A percentile compares a stretch with the other conserved stretches of the same genome.
phyloP scores from a whole-genome alignment of 2,888 invertebrate genomes.

The Tineola bisselliella region DNA sequence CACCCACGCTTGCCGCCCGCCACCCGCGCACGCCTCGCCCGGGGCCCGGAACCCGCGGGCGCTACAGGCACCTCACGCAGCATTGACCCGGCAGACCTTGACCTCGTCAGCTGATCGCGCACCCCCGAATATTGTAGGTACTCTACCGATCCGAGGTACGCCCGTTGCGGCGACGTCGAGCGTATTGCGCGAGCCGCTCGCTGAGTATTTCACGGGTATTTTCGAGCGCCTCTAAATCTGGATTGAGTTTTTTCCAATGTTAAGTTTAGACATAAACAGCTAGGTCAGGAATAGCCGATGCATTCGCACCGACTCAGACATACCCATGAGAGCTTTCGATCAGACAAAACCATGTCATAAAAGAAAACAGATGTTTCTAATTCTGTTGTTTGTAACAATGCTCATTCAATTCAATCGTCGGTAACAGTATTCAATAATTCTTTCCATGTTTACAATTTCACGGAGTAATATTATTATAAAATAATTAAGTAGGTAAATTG shows the following conservation, averaged over 20 bases:
- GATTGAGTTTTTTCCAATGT: conserved; percentile 35
- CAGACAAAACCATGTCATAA: too few relatives aligned
- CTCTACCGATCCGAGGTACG: conserved; percentile 2
- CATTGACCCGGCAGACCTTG: conserved; percentile 62
- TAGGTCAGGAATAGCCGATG: conserved; percentile 51
- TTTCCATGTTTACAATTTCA: too few relatives aligned
- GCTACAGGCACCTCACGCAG: conserved; percentile 21
- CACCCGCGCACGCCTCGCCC: conserved; percentile 31
- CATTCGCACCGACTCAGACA: background rate
- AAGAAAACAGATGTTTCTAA: too few relatives aligned
- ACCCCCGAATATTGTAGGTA: background rate
- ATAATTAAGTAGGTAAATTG: too few relatives aligned
- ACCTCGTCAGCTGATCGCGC: conserved; percentile 47
- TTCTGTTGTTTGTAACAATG: too few relatives aligned
- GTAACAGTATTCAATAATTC: too few relatives aligned
- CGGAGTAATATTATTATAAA: too few relatives aligned
- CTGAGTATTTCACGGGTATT: conserved; percentile 42
- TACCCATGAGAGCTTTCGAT: background rate
- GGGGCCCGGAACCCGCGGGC: conserved; percentile 17
- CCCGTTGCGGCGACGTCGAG: conserved; percentile 17
- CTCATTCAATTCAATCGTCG: too few relatives aligned
- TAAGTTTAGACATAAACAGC: conserved; percentile 61
- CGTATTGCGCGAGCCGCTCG: conserved; percentile 22
- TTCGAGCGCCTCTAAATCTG: conserved; percentile 54
- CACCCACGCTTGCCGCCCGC: conserved; percentile 41